These are phyloP conservation scores for Laodelphax striatellus DNA, from an alignment of 1,140 invertebrate genomes.

Conservation along the genomic window DNA sequence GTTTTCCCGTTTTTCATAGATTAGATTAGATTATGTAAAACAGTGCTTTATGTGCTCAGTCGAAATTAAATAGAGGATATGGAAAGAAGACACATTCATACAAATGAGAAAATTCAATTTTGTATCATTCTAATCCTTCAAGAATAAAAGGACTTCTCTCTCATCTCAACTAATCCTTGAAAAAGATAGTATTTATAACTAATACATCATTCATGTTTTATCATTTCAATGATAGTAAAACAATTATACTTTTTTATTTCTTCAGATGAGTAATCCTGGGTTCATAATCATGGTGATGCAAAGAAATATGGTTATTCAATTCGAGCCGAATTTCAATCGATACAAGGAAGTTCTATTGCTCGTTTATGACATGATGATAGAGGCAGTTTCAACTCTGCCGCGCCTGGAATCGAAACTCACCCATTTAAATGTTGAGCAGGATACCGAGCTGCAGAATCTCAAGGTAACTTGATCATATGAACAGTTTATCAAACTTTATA, in stretches of 20 bases:
- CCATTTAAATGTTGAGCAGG: slow-evolving; percentile 42
- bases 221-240: no score
- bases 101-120: no score
- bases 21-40: no score
- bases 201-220: no score
- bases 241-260: neutral
- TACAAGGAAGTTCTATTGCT: slow-evolving; percentile 57
- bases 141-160: no score
- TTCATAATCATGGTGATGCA: slow-evolving; percentile 60
- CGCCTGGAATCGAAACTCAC: slow-evolving; percentile 55
- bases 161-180: no score
- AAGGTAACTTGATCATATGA: slow-evolving; percentile 32
- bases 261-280: slow-evolving; percentile 43
- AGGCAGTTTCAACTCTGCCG: slow-evolving; percentile 53
- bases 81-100: no score
- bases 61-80: no score
- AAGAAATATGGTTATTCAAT: slow-evolving; percentile 53
- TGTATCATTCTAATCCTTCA: no score
- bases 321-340: slow-evolving; percentile 67
- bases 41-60: no score
- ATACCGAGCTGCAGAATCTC: slow-evolving; percentile 29
- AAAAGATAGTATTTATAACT: no score
- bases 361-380: slow-evolving; percentile 57
- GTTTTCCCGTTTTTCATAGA: no score
- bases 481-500: neutral